Conservation (phyloP, 2,797 vertebrate species). For the Anableps anableps region DNA sequence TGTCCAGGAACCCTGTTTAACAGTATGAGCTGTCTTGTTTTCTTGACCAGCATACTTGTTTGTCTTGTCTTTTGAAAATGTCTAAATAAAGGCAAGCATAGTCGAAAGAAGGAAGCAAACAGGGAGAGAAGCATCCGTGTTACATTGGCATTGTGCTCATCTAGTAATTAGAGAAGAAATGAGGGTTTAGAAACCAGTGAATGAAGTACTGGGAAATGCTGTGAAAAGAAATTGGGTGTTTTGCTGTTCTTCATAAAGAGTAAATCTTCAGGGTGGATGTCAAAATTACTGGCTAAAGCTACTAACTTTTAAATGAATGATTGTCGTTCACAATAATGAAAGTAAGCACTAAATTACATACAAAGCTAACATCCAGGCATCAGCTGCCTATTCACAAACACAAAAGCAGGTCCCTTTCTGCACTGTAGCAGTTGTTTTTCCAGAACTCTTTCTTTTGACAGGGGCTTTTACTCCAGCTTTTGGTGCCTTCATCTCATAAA, state of each 20-base stretch:
- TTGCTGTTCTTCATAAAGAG: slow-evolving; percentile 37
- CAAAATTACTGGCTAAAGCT: slow-evolving; percentile 28
- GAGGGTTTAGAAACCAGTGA: slow-evolving; percentile 60
- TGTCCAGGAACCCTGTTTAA: background rate
- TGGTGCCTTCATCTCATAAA: slow-evolving; percentile 7
- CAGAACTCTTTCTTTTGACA: background rate
- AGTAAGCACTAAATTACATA: background rate
- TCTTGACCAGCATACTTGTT: slow-evolving; percentile 46
- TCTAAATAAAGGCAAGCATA: slow-evolving; percentile 60
- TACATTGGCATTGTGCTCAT: slow-evolving; percentile 46
- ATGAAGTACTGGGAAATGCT: slow-evolving; percentile 46
- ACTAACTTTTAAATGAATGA: slow-evolving; percentile 9
- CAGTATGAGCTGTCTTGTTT: slow-evolving; percentile 34
- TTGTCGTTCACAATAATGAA: background rate
- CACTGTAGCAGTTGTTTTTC: background rate
- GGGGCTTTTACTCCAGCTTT: slow-evolving; percentile 10
- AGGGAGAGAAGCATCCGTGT: slow-evolving; percentile 42
- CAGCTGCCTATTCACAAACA: slow-evolving; percentile 4
- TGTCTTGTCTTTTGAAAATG: slow-evolving; percentile 44
- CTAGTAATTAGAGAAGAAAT: slow-evolving; percentile 65
- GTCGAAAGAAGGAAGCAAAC: slow-evolving; percentile 48
- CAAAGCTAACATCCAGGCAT: background rate
- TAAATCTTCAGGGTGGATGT: slow-evolving; percentile 25
- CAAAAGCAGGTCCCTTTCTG: background rate
- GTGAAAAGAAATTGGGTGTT: slow-evolving; percentile 37